phyloP scores from a whole-genome alignment of 2,113 vertebrate genomes.

The Anseranas semipalmata region DNA sequence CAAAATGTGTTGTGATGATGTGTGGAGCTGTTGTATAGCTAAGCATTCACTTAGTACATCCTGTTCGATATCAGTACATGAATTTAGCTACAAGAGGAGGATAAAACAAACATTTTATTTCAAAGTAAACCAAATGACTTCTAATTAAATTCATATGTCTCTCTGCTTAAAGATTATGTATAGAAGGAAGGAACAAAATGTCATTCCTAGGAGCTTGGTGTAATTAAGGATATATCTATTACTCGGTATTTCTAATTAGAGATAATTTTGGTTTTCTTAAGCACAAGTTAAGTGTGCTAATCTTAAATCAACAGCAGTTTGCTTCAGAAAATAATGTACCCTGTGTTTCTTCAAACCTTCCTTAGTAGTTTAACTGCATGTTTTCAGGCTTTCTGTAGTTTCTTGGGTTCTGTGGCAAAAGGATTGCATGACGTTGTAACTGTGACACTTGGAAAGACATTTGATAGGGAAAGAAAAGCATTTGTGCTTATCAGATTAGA shows the following conservation, averaged over 20 bases:
- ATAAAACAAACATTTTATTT: slow-evolving; percentile 66
- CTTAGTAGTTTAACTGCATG: background rate
- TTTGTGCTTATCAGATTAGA: slow-evolving; percentile 62
- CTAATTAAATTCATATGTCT: background rate
- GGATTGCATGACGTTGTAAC: slow-evolving; percentile 29
- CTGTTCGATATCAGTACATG: slow-evolving; percentile 85
- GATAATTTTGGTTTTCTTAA: slow-evolving; percentile 4
- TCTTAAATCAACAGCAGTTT: background rate
- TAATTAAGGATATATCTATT: background rate
- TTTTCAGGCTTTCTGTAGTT: slow-evolving; percentile 4
- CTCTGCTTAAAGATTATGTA: background rate
- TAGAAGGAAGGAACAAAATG: slow-evolving; percentile 18
- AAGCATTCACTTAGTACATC: slow-evolving; percentile 88
- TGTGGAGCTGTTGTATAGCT: slow-evolving; percentile 88
- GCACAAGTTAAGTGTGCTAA: background rate
- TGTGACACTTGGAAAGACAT: slow-evolving; percentile 35
- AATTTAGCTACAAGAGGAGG: slow-evolving; percentile 80
- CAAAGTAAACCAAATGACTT: slow-evolving; percentile 10
- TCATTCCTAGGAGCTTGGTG: background rate
- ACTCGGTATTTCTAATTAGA: slow-evolving; percentile 20
- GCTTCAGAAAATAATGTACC: slow-evolving; percentile 6
- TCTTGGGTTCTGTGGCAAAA: slow-evolving; percentile 6
- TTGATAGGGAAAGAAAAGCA: background rate
- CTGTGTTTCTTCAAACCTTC: slow-evolving; percentile 26
- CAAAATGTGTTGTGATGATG: slow-evolving; percentile 82